These are phyloP conservation scores for Nestor notabilis DNA, from an alignment of 2,113 vertebrate genomes.

Conservation along the genomic window DNA sequence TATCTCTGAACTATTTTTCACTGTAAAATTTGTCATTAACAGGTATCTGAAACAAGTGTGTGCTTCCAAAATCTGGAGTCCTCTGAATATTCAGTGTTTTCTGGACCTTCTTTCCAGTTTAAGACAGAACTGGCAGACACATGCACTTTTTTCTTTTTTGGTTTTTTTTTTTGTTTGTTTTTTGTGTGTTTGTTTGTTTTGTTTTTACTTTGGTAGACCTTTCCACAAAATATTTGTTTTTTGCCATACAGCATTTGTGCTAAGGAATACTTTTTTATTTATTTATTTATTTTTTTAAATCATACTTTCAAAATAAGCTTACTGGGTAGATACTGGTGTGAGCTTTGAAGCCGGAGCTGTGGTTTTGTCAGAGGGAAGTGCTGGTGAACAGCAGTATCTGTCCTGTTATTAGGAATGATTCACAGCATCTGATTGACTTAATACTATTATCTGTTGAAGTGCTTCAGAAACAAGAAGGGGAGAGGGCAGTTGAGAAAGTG, in stretches of 20 bases:
- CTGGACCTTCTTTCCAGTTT: neutral
- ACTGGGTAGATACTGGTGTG: neutral
- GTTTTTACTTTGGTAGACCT: neutral
- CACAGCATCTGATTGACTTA: neutral
- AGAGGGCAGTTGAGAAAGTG: neutral
- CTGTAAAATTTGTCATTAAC: neutral
- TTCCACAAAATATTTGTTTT: neutral
- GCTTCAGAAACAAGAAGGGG: neutral
- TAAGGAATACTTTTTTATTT: neutral
- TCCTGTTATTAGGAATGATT: neutral
- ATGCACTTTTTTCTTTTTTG: neutral
- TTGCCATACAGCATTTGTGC: neutral
- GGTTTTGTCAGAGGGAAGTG: neutral
- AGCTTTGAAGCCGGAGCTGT: neutral
- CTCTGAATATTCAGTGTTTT: neutral
- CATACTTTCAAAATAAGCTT: neutral
- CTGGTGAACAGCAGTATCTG: neutral
- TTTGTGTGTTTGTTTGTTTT: no score
- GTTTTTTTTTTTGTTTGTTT: neutral
- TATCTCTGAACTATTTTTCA: neutral
- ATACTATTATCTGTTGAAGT: neutral
- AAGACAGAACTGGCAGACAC: neutral
- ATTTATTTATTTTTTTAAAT: neutral
- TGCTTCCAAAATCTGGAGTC: neutral
- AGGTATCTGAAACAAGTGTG: neutral